These are phyloP conservation scores for Melanchra persicariae DNA, from an alignment of 2,888 invertebrate genomes.

Conservation along the genomic window DNA sequence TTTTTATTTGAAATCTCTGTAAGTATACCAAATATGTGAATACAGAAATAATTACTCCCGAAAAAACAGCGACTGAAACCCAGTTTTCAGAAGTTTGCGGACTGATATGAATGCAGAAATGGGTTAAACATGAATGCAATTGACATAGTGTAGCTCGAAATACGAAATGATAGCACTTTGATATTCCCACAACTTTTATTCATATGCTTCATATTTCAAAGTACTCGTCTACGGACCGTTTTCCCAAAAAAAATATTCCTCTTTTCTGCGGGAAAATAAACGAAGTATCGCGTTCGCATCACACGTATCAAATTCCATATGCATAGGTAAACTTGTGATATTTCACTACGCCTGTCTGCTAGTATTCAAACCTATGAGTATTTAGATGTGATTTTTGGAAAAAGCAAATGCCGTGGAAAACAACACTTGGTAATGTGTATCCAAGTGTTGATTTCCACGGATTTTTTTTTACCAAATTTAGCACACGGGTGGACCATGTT, in stretches of 20 bases:
- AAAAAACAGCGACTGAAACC: neutral
- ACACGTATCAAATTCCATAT: conserved; percentile 53
- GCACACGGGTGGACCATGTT: too few relatives aligned
- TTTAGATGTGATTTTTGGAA: conserved; percentile 7
- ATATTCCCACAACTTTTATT: conserved; percentile 47
- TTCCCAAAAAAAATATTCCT: conserved; percentile 33
- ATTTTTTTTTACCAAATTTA: too few relatives aligned
- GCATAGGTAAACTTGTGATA: conserved; percentile 48
- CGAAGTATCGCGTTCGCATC: conserved; percentile 26
- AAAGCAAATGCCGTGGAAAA: neutral
- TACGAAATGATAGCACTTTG: conserved; percentile 36
- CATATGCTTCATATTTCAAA: conserved; percentile 25
- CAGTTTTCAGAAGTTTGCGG: neutral
- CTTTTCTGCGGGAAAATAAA: conserved; percentile 47
- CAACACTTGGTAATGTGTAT: neutral
- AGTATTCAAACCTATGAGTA: conserved; percentile 9
- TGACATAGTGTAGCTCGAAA: conserved; percentile 18
- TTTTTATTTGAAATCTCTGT: too few relatives aligned
- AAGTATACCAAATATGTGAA: neutral
- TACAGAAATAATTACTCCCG: neutral
- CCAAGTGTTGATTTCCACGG: too few relatives aligned
- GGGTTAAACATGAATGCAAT: conserved; percentile 26
- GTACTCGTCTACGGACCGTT: conserved; percentile 11
- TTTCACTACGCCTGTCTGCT: conserved; percentile 28
- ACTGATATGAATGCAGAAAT: conserved; percentile 3